Base-by-base conservation (phyloP, 2,113 vertebrate species). In the Oreotrochilus melanogaster region DNA sequence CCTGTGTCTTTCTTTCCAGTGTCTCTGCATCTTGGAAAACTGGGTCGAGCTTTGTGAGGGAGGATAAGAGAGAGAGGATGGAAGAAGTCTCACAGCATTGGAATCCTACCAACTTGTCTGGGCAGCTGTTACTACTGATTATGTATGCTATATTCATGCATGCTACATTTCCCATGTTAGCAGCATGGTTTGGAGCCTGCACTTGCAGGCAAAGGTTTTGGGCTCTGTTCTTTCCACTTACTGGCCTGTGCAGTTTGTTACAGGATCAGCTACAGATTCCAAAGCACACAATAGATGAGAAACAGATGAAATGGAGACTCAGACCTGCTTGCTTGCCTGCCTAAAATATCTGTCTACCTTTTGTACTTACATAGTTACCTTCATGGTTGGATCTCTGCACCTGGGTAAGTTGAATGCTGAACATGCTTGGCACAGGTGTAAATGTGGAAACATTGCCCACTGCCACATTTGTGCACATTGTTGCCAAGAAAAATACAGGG, bases 111-210 rank as follows among this genome's bases (percentile, higher is more conserved):
- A 96, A 78, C 39, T 90, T 60, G 51, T 88, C 94, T 95, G 95
- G 94, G 75, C 94, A 97, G 93, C 82, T 96, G 95, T 95, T 96
- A 60, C 72, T 72, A 27, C 57, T 97, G 90, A 96, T 96, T 95
- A 93, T 88, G 86, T 95, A 93, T 93, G 69, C 88, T 80, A 21
- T 42, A 64, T 35, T 93, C 91, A 88, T 88, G 93, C 88, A 75
- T 93, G 48, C 65, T 92, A 48, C 50, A 81, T 94, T 96, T 96
- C 95, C 95, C 86, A 80, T 94, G 86, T 96, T 88, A 92, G 75
- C 92, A 90, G 56, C 62, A 48, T 67, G 86, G 37, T 92, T 79
- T 92, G 92, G 82, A 96, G 69, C 78, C 93, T 86, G 92, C 27
- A 64, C 51, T 53, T 78, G 75, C 81, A 89, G 71, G 80, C 51